phyloP scores from a whole-genome alignment of 2,888 invertebrate genomes.

The Eremobia ochroleuca region DNA sequence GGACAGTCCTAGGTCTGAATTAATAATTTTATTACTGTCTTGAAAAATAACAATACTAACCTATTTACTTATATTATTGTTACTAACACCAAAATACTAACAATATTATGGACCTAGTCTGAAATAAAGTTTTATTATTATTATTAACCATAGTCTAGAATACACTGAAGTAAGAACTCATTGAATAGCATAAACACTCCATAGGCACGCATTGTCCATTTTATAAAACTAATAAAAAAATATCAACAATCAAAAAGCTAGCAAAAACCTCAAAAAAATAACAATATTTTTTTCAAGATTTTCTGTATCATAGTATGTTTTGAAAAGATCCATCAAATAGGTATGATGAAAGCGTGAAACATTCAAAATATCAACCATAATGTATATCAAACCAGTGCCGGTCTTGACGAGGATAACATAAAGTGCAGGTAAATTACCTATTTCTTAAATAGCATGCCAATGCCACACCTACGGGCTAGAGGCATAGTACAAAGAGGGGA shows the following conservation, averaged over 20 bases:
- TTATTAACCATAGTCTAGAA: neutral
- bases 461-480: neutral
- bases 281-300: neutral
- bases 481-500: too few relatives aligned
- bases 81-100: too few relatives aligned
- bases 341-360: neutral
- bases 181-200: slow-evolving; percentile 6
- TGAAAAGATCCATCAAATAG: neutral
- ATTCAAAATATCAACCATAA: neutral
- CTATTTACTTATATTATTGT: too few relatives aligned
- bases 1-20: too few relatives aligned
- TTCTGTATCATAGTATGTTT: neutral
- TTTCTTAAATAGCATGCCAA: neutral
- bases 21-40: too few relatives aligned
- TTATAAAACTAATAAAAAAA: neutral
- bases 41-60: too few relatives aligned
- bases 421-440: slow-evolving; percentile 11
- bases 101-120: too few relatives aligned
- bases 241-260: neutral
- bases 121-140: too few relatives aligned
- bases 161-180: neutral
- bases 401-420: neutral
- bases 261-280: neutral
- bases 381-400: too few relatives aligned
- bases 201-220: neutral